Evolutionary conservation across 1,140 invertebrate genomes (phyloP), one percentile per base, ranked within the genome.

Genomic region (Sycobia sp.): DNA sequence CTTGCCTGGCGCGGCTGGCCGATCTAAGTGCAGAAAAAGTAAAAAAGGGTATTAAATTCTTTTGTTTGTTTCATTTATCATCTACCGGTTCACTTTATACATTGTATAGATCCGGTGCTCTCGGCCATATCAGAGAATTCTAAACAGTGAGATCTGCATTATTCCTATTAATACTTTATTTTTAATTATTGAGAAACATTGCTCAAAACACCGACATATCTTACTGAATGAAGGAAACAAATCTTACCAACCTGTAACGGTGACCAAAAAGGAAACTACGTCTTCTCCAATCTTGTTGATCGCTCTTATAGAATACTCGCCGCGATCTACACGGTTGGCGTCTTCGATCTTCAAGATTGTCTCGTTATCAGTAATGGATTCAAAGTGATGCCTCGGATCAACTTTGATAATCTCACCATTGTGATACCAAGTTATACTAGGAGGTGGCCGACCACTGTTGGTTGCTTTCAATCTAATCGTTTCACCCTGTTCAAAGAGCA

Each of bases 401-500:
- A 83, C 78, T 0, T 77, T 67, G 7, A 93, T 83, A 2, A 84
- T 77, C 69, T 94, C 89, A 14, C 91, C 91, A 70, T 98, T 90
- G 71, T 96, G 92, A 32, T 87, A 86, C 95, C 95, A 98, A 41
- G 88, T 88, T 0, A 95, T 86, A 5, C 82, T 83, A 1, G 95
- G 95, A 36, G 87, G 82, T 7, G 96, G 96, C 72, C 91, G 88
- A 9, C 95, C 96, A 29, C 91, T 92, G 57, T 96, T 88, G 2
- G 93, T 92, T 43, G 96, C 91, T 79, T 95, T 95, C 2, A 98
- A 75, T 51, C 91, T 88, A 29, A 97, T 86, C 3, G 89, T 90
- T 82, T 96, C 93, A 55, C 91, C 92, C 55, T 93, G 90, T 76
- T 95, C 93, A 70, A 94, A 95, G 27, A 95, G 86, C 5, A 94